Percentiles rank a stretch among this genome's conserved stretches.
These are phyloP conservation scores for Drosophila pseudotalamancana DNA, from an alignment of 2,888 invertebrate genomes.

Conservation along the genomic window DNA sequence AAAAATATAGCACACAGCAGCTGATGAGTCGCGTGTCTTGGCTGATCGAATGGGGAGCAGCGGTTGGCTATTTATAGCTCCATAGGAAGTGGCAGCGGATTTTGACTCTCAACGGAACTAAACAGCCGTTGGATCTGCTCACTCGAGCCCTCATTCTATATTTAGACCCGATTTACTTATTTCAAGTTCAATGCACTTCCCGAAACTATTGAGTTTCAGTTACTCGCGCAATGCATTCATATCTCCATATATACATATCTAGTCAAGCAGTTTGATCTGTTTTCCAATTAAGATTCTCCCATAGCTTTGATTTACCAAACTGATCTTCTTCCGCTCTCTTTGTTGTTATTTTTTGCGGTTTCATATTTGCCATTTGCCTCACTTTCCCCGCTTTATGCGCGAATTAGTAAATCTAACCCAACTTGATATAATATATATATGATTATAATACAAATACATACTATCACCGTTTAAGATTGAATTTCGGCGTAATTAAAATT, in stretches of 20 bases:
- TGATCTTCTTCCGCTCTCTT: constrained; percentile 2
- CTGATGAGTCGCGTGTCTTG: constrained; percentile 42
- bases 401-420: too few species aligned
- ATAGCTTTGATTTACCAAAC: too few species aligned
- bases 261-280: too few species aligned
- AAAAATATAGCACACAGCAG: constrained; percentile 14
- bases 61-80: constrained; percentile 36
- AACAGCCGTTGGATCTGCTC: constrained; percentile 1
- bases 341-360: too few species aligned
- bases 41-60: constrained; percentile 15
- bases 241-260: too few species aligned
- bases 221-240: too few species aligned
- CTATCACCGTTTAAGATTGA: constrained; percentile 39
- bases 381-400: constrained; percentile 45
- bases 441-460: too few species aligned
- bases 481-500: constrained; percentile 20
- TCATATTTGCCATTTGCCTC: constrained; percentile 29
- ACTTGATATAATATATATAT: too few species aligned
- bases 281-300: too few species aligned
- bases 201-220: background rate
- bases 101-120: constrained; percentile 41
- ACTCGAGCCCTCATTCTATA: constrained; percentile 22
- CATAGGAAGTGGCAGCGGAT: constrained; percentile 42
- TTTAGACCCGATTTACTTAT: constrained; percentile 7
- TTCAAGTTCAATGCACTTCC: constrained; percentile 32